Evolutionary conservation across 2,113 vertebrate species (phyloP).

Genomic region (Daboia siamensis): DNA sequence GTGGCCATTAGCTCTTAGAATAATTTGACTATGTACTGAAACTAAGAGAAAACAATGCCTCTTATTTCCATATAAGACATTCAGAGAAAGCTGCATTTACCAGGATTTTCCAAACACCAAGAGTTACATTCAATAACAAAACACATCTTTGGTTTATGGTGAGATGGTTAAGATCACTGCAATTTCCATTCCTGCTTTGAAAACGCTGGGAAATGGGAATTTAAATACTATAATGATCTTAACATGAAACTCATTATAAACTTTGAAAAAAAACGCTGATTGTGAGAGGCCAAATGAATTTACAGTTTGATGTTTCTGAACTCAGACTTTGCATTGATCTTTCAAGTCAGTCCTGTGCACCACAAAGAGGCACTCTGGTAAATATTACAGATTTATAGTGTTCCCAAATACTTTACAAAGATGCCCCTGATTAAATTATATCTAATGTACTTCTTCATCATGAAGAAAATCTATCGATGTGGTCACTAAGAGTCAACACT

Average conservation of each 20-base stretch:
- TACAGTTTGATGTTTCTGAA: neutral
- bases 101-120: rapidly evolving
- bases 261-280: neutral
- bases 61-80: neutral
- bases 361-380: neutral
- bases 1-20: neutral
- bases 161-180: neutral
- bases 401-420: neutral
- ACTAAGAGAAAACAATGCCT: neutral
- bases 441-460: neutral
- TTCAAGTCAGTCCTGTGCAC: neutral
- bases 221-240: neutral
- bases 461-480: neutral
- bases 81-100: neutral
- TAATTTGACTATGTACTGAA: neutral
- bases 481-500: neutral
- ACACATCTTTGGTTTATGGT: neutral
- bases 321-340: neutral
- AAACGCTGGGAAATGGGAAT: neutral
- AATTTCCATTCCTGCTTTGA: neutral
- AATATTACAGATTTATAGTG: neutral
- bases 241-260: neutral
- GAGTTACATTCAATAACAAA: neutral
- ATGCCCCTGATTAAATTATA: neutral
- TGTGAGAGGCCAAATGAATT: neutral